phyloP scores from a whole-genome alignment of 2,113 vertebrate species.

The Axis porcinus region DNA sequence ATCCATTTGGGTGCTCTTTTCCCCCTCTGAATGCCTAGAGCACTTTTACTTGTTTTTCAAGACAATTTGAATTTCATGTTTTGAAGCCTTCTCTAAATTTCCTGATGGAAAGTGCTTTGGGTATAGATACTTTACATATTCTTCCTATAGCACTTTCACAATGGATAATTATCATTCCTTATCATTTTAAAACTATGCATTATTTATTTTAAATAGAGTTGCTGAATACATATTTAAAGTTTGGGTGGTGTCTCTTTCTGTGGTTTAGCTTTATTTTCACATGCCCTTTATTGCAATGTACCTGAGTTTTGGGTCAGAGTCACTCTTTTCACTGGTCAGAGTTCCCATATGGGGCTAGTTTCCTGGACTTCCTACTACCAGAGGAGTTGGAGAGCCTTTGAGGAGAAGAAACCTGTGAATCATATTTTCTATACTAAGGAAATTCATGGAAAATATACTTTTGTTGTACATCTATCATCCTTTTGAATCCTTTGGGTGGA shows the following conservation, averaged over 20 bases:
- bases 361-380: neutral
- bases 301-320: neutral
- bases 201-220: conserved; percentile 15
- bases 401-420: neutral
- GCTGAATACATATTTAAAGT: neutral
- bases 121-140: neutral
- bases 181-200: neutral
- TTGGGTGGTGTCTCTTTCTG: neutral
- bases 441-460: neutral
- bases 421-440: neutral
- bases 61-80: neutral
- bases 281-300: neutral
- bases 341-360: neutral
- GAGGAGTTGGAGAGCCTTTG: neutral
- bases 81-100: neutral
- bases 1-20: neutral
- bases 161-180: neutral
- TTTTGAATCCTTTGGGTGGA: neutral
- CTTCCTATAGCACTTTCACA: neutral
- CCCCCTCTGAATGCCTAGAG: neutral
- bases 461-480: neutral
- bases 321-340: neutral
- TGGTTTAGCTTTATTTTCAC: neutral
- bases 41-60: neutral
- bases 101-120: neutral